These are phyloP conservation scores for Candidula unifasciata DNA, from an alignment of 2,888 invertebrate species.

Conservation along the genomic window DNA sequence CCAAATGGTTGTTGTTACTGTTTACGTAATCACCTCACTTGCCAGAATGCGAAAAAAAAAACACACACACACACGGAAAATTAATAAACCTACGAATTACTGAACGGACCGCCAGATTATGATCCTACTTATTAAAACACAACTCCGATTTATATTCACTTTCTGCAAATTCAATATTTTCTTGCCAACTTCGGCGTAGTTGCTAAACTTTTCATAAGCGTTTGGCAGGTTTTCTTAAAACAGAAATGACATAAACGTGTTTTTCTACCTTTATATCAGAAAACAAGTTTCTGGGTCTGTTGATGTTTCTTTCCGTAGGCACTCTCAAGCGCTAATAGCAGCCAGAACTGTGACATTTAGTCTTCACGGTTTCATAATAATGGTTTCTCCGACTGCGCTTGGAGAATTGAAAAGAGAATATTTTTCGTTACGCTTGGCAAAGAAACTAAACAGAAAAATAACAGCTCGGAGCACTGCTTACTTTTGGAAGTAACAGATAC, in stretches of 20 bases:
- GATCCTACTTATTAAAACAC: no score
- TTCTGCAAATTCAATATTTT: neutral
- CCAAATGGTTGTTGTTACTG: no score
- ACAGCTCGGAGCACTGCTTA: neutral
- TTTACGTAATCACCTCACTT: no score
- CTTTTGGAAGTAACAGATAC: neutral
- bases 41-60: no score
- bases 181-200: no score
- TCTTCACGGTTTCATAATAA: slow-evolving; percentile 1
- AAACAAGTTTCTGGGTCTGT: slow-evolving; percentile 5
- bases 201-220: neutral
- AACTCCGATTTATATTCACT: no score
- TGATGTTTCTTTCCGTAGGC: slow-evolving; percentile 7
- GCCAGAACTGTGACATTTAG: slow-evolving; percentile 26
- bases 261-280: slow-evolving; percentile 6
- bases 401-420: neutral
- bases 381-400: neutral
- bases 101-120: no score
- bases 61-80: no score
- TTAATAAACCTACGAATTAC: no score
- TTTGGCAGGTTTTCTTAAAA: neutral
- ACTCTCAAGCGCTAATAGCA: neutral
- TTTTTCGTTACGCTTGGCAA: slow-evolving; percentile 7
- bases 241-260: neutral
- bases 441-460: neutral